phyloP scores from a whole-genome alignment of 1,140 invertebrate species.

The Drosophila nebulosa region DNA sequence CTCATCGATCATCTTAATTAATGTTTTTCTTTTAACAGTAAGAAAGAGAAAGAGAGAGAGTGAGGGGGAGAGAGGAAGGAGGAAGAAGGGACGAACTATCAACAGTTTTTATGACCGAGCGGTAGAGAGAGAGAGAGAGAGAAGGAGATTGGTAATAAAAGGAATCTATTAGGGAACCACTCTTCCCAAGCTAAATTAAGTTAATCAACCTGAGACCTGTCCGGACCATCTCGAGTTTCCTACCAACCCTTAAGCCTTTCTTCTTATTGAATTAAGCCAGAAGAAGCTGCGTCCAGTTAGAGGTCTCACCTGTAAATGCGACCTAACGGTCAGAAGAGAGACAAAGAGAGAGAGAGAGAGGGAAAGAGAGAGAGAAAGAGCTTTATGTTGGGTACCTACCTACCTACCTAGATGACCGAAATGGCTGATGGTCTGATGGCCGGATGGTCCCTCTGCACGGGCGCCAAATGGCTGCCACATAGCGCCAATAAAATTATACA shows the following conservation, averaged over 20 bases:
- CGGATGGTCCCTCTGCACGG: background rate
- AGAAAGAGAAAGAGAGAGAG: background rate
- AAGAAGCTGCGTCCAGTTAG: background rate
- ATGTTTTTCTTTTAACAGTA: background rate
- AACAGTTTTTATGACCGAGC: conserved; percentile 28
- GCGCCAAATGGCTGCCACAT: conserved; percentile 61
- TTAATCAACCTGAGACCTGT: conserved; percentile 25
- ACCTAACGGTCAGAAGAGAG: conserved; percentile 40
- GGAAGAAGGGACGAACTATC: no score
- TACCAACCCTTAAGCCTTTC: conserved; percentile 28
- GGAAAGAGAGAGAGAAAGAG: no score
- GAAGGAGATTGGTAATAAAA: background rate
- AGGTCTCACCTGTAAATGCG: conserved; percentile 41
- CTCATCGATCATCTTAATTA: conserved; percentile 36
- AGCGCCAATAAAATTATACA: conserved; percentile 72
- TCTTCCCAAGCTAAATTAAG: conserved; percentile 29
- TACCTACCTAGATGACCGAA: no score
- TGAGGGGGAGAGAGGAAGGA: no score
- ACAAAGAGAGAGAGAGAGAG: no score
- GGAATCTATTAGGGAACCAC: conserved; percentile 33
- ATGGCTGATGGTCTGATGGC: no score
- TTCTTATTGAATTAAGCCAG: conserved; percentile 74
- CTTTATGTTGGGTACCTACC: background rate
- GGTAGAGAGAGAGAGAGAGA: no score
- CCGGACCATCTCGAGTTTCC: conserved; percentile 30